These are phyloP conservation scores for Chionodraco myersi DNA, from an alignment of 2,113 vertebrate species.

Conservation along the genomic window DNA sequence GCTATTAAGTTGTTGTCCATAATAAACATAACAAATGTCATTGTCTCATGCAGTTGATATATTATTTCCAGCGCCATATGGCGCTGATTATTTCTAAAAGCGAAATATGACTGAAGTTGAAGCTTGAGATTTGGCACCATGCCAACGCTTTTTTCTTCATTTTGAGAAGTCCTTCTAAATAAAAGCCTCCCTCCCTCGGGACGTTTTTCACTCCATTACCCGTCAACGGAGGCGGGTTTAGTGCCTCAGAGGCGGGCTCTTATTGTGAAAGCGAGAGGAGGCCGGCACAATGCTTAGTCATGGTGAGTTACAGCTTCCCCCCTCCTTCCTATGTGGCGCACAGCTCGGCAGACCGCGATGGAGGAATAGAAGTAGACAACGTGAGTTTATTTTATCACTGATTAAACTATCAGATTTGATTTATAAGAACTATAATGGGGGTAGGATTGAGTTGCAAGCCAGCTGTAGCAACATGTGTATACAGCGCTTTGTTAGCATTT, in stretches of 20 bases:
- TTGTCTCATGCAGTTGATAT: not conserved
- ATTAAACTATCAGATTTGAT: not conserved
- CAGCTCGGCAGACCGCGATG: slow-evolving; percentile 66
- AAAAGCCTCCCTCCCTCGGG: slow-evolving; percentile 50
- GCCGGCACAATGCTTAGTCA: slow-evolving; percentile 86
- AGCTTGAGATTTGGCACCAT: slow-evolving; percentile 31
- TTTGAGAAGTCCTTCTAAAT: slow-evolving; percentile 54
- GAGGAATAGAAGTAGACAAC: slow-evolving; percentile 59
- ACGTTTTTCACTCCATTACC: not conserved
- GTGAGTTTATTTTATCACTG: slow-evolving; percentile 67
- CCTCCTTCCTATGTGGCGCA: slow-evolving; percentile 66
- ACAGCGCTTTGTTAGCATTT: slow-evolving; percentile 45
- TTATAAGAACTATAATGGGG: not conserved
- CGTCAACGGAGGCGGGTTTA: slow-evolving; percentile 7
- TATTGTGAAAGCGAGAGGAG: slow-evolving; percentile 79
- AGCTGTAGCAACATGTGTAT: not conserved
- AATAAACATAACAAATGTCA: not conserved
- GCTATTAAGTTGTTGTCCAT: not conserved
- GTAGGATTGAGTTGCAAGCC: not conserved
- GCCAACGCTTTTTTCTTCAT: slow-evolving; percentile 28
- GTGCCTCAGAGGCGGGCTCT: slow-evolving; percentile 57
- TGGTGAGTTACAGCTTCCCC: slow-evolving; percentile 83
- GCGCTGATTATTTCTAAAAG: not conserved
- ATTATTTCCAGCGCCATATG: no score
- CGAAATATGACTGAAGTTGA: slow-evolving; percentile 39